Conservation (phyloP, 2,113 vertebrate species). For the Bolborhynchus lineola region DNA sequence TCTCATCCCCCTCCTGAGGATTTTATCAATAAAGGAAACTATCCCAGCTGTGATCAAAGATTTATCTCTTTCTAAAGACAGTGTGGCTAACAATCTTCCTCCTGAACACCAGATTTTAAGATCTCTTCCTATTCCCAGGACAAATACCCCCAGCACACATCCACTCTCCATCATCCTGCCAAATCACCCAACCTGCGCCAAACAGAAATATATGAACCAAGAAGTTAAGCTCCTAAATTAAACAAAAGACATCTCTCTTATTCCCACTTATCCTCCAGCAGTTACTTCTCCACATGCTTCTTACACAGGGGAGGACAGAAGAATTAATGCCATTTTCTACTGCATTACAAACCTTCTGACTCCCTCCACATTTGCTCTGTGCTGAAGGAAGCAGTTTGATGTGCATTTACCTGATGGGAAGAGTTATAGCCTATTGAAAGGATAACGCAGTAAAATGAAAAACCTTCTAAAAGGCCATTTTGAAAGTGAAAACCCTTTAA, state of each 20-base stretch:
- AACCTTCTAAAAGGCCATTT: not conserved
- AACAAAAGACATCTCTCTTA: not conserved
- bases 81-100: not conserved
- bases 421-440: not conserved
- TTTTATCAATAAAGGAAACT: not conserved
- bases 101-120: not conserved
- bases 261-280: not conserved
- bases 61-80: not conserved
- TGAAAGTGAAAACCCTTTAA: conserved; percentile 30
- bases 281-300: not conserved
- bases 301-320: not conserved
- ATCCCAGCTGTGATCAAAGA: not conserved
- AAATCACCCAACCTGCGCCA: too few relatives aligned
- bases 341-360: not conserved
- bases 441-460: not conserved
- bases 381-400: not conserved
- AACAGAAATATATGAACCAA: not conserved
- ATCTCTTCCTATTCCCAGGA: not conserved
- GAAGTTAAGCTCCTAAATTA: not conserved
- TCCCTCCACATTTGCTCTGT: not conserved
- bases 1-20: not conserved
- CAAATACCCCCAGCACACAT: not conserved
- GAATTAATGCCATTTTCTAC: not conserved
- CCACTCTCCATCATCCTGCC: not conserved
- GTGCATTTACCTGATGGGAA: not conserved